A percentile compares a stretch with the other conserved stretches of the same genome.
phyloP scores from a whole-genome alignment of 2,797 vertebrate species.

The Gallinago stenura region DNA sequence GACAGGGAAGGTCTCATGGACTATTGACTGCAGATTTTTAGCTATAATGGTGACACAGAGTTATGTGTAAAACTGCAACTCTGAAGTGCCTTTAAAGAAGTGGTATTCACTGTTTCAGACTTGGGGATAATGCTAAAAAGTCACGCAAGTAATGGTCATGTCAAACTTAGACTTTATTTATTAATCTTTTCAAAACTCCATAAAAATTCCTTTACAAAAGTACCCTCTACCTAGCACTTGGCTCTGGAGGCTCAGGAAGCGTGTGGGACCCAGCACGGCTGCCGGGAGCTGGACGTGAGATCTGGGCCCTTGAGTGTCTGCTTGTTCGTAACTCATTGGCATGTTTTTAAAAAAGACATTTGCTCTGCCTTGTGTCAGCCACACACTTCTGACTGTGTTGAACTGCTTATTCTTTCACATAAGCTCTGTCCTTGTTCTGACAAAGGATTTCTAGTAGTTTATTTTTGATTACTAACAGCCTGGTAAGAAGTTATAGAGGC shows the following conservation, averaged over 20 bases:
- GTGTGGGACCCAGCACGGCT: accelerated
- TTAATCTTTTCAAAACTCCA: background rate
- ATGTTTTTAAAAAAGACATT: background rate
- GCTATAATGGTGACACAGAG: accelerated
- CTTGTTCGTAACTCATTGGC: background rate
- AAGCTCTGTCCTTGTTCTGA: slow-evolving; percentile 34
- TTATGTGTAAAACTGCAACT: background rate
- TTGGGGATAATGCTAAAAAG: background rate
- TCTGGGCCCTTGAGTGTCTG: accelerated
- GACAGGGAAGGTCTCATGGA: background rate
- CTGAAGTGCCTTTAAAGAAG: background rate
- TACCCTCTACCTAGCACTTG: accelerated
- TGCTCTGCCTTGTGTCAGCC: slow-evolving; percentile 36
- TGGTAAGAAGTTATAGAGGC: background rate
- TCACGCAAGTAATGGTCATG: background rate
- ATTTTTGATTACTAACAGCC: slow-evolving; percentile 19
- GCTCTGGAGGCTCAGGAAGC: accelerated
- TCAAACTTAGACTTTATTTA: background rate
- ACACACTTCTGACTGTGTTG: background rate
- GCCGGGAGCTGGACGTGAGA: background rate
- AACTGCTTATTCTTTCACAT: slow-evolving; percentile 26
- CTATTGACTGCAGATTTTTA: background rate
- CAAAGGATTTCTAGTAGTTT: slow-evolving; percentile 35
- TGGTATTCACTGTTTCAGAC: background rate
- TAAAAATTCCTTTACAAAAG: background rate